Conservation (phyloP, 2,888 invertebrate genomes). For the Hirtodrosophila histrioides region DNA sequence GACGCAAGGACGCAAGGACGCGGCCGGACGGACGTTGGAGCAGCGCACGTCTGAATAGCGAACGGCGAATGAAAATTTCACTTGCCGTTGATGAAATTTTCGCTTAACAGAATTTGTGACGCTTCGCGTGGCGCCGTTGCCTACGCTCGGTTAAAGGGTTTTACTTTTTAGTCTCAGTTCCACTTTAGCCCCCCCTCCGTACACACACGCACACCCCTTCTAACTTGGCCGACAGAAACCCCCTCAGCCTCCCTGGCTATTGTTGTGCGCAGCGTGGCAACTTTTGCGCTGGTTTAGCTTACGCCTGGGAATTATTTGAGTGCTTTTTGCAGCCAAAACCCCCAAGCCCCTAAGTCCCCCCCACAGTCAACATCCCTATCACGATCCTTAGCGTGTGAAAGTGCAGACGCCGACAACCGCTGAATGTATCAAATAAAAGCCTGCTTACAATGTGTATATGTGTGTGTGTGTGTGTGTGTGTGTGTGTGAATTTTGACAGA, state of each 20-base stretch:
- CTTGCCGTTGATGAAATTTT: conserved; percentile 79
- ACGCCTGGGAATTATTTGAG: conserved; percentile 80
- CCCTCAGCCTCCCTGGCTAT: conserved; percentile 47
- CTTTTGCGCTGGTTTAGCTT: conserved; percentile 78
- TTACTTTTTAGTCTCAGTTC: conserved; percentile 69
- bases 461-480: conserved; percentile 25
- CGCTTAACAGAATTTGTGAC: conserved; percentile 81
- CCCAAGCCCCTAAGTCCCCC: neutral
- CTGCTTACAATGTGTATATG: conserved; percentile 40
- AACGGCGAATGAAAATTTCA: conserved; percentile 66
- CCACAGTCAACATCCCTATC: conserved; percentile 33
- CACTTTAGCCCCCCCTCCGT: conserved; percentile 33
- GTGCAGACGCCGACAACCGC: conserved; percentile 72
- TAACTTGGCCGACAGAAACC: neutral
- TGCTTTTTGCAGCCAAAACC: conserved; percentile 62
- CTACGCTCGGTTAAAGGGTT: conserved; percentile 76
- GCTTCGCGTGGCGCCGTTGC: conserved; percentile 56
- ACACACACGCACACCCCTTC: neutral
- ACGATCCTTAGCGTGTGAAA: conserved; percentile 72
- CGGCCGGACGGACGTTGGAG: conserved; percentile 21
- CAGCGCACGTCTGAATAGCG: conserved; percentile 55
- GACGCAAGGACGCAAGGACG: conserved; percentile 49
- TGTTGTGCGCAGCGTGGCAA: conserved; percentile 71
- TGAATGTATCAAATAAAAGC: conserved; percentile 65
- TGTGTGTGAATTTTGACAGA: conserved; percentile 77